Evolutionary conservation across 2,113 vertebrate genomes (phyloP), one percentile per base, ranked within the genome.

Genomic region (Telmatochromis sp.): DNA sequence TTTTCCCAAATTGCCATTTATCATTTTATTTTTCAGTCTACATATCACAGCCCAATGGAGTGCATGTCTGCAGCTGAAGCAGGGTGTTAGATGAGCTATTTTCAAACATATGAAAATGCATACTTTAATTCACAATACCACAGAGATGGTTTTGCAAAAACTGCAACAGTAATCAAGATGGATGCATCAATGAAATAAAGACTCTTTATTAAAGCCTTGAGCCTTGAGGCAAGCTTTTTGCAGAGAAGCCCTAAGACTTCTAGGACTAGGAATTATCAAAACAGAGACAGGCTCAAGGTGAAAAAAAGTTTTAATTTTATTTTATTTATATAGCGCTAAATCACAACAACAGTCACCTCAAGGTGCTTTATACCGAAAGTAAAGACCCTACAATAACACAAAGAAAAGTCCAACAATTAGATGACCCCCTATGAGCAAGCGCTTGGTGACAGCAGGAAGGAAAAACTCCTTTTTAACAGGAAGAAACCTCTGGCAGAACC

Each of bases 401-500:
- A 65, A 65, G 60, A 65, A 65, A 35, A 35, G 31, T n/a, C 60
- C 9, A 35, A 5, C 60, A 65, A 37, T 65, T 2, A 65, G 1
- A 65, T 65, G 60, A n/a, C 4, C 60, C 31, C 31, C 33, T 65
- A 65, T 65, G 31, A 65, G 60, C 58, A 63, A 35, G 4, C 4
- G 1, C 60, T 65, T 35, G 4, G 60, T 12, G 60, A 65, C 60
- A 65, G 17, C 19, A 37, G 19, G 17, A 13, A 65, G 1, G 10
- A 42, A 23, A 71, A 71, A 42, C 13, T 68, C 63, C 19, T n/a
- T n/a, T 65, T 65, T n/a, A 65, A 12, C 3, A 35, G 17, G 60
- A 65, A 65, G 0, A 65, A 65, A 65, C 9, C 31, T 12, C 31
- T 0, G 0, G 3, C 31, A 65, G 2, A 65, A 65, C 31, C 60